Conservation (phyloP, 2,797 vertebrate genomes). For the Coracias cyanogaster region DNA sequence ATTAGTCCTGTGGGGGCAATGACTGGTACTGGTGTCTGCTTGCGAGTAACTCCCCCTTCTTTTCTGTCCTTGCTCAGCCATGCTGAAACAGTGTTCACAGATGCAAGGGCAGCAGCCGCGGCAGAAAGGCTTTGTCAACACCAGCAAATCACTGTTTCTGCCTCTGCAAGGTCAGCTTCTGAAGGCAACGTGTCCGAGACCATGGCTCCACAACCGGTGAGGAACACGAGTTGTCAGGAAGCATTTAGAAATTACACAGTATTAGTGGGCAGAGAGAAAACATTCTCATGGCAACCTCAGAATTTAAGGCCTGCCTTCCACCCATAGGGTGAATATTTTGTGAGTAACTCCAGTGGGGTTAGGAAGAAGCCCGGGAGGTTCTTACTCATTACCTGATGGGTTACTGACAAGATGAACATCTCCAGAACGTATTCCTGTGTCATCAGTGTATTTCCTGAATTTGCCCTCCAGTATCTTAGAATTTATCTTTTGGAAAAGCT, state of each 20-base stretch:
- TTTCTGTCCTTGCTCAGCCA: conserved; percentile 28
- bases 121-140: conserved; percentile 42
- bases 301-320: background rate
- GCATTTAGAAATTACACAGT: background rate
- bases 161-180: conserved; percentile 21
- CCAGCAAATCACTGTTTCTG: conserved; percentile 20
- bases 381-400: background rate
- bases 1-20: background rate
- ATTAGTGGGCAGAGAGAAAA: background rate
- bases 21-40: background rate
- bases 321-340: background rate
- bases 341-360: background rate
- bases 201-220: background rate
- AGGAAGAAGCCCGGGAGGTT: conserved; percentile 12
- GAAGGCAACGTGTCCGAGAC: background rate
- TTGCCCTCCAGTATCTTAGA: background rate
- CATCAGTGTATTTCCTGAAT: background rate
- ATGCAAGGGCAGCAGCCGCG: background rate
- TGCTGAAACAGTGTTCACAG: background rate
- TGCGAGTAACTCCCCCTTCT: background rate
- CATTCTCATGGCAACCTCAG: background rate
- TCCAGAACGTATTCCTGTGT: background rate
- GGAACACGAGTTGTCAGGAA: background rate
- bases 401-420: background rate
- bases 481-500: background rate